Evolutionary conservation across 2,888 invertebrate genomes (phyloP).

Genomic region (Therioaphis trifolii): DNA sequence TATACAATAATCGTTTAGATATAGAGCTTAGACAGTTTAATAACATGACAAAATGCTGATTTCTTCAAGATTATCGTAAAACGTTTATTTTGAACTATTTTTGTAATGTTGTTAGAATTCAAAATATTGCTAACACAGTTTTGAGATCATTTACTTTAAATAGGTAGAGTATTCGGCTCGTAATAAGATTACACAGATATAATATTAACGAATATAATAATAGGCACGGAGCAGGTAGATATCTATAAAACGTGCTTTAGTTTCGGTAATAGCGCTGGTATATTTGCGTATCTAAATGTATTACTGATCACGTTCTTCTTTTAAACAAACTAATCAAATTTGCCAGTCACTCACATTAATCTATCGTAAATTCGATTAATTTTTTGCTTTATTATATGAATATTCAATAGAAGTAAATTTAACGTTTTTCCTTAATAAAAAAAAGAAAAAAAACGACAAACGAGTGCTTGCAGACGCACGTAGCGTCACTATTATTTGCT

Average conservation of each 20-base stretch:
- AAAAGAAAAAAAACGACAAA: slow-evolving; percentile 15
- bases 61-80: no score
- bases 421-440: not conserved
- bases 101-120: not conserved
- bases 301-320: slow-evolving; percentile 51
- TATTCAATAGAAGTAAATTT: not conserved
- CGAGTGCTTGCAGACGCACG: slow-evolving; percentile 7
- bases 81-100: no score
- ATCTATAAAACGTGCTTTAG: not conserved
- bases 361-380: slow-evolving; percentile 52
- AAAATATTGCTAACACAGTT: not conserved
- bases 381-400: slow-evolving; percentile 11
- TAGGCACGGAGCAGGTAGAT: not conserved
- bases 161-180: not conserved
- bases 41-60: no score
- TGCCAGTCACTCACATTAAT: slow-evolving; percentile 46
- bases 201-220: no score
- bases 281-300: slow-evolving; percentile 33
- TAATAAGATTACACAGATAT: no score
- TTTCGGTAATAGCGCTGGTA: not conserved
- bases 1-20: no score
- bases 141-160: not conserved
- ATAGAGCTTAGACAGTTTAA: no score
- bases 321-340: slow-evolving; percentile 53
- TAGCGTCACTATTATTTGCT: slow-evolving; percentile 23